Evolutionary conservation across 2,888 invertebrate genomes (phyloP).

Genomic region (Bimastos eiseni): DNA sequence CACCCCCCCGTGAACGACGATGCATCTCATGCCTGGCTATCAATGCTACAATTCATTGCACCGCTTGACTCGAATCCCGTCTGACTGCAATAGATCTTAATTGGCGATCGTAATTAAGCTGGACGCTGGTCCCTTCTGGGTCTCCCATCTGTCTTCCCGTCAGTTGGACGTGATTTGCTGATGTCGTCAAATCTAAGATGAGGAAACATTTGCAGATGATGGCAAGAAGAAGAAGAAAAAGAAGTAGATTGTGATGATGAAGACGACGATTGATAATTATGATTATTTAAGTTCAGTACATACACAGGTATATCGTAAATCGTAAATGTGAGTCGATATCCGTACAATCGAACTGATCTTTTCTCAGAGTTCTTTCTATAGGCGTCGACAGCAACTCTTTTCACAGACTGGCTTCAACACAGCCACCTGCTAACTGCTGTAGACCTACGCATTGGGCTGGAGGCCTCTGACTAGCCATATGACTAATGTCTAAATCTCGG

Average conservation of each 20-base stretch:
- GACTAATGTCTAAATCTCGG: neutral
- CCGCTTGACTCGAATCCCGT: neutral
- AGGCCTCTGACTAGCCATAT: neutral
- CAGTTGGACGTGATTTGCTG: too few species aligned
- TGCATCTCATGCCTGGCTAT: too few species aligned
- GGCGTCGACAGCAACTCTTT: neutral
- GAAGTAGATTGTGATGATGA: neutral
- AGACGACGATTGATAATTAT: neutral
- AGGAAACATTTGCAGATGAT: neutral
- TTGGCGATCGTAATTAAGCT: neutral
- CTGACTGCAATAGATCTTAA: neutral
- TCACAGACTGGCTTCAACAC: neutral
- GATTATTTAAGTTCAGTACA: neutral
- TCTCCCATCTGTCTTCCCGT: too few species aligned
- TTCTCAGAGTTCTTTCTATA: neutral
- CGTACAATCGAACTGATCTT: neutral
- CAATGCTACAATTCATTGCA: neutral
- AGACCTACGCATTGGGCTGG: neutral
- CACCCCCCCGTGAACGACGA: too few species aligned
- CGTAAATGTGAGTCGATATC: neutral
- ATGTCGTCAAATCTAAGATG: too few species aligned
- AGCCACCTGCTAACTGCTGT: conserved; percentile 2
- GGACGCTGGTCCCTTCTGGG: too few species aligned
- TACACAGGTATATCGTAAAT: neutral
- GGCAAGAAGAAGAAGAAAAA: neutral